These are phyloP conservation scores for Regulus satrapa DNA, from an alignment of 2,113 vertebrate species.

Conservation along the genomic window DNA sequence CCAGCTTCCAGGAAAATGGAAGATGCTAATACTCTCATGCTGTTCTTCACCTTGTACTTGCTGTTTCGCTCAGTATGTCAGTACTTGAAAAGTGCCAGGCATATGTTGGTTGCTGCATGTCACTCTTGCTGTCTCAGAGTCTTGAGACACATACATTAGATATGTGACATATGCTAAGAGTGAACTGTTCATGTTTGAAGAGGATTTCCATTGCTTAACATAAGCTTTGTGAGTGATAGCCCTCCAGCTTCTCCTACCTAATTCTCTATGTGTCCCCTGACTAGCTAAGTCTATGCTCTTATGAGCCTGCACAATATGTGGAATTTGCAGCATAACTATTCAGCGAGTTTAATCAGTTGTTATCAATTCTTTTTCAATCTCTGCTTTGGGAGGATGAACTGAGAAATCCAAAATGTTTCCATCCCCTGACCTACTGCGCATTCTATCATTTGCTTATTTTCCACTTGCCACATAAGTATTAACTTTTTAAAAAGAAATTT, in stretches of 20 bases:
- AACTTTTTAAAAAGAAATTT: neutral
- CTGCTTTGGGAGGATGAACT: neutral
- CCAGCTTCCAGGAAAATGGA: conserved; percentile 51
- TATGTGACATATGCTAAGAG: conserved; percentile 70
- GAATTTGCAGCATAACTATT: neutral
- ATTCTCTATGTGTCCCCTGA: conserved; percentile 42
- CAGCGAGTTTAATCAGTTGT: conserved; percentile 19
- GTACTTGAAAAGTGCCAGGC: conserved; percentile 59
- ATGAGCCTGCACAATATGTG: neutral
- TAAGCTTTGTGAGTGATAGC: conserved; percentile 48
- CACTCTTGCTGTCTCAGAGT: conserved; percentile 64
- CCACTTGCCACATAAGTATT: neutral
- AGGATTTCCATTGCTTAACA: conserved; percentile 64
- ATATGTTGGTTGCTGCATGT: conserved; percentile 63
- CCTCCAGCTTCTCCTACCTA: conserved; percentile 65
- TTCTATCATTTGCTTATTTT: neutral
- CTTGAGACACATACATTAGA: conserved; percentile 70
- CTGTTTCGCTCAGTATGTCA: conserved; percentile 64
- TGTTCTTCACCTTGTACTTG: conserved; percentile 67
- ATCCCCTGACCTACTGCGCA: neutral
- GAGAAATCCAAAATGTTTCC: neutral
- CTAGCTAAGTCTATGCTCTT: conserved; percentile 39
- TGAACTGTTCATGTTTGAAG: conserved; percentile 67
- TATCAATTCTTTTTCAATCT: neutral
- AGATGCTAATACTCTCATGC: conserved; percentile 64